A percentile compares a stretch with the other conserved stretches of the same genome.
Conservation (phyloP, 2,888 invertebrate species). For the Microchrysa polita region DNA sequence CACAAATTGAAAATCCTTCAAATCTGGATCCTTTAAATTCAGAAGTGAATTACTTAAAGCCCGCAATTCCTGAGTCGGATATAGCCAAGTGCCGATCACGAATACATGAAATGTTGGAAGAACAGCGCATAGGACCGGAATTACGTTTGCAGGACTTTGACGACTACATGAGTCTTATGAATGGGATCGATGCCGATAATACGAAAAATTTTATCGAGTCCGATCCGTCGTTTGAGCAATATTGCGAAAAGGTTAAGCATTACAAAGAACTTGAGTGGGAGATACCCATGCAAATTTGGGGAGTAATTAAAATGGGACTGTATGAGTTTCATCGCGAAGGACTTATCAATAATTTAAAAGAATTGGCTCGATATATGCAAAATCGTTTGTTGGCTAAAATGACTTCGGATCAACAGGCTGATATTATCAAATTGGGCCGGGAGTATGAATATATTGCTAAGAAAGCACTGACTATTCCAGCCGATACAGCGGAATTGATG, state of each 20-base stretch:
- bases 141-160: constrained; percentile 81
- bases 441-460: constrained; percentile 85
- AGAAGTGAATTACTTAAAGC: constrained; percentile 62
- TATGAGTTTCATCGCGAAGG: constrained; percentile 86
- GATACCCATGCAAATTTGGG: constrained; percentile 68
- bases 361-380: constrained; percentile 74
- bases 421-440: constrained; percentile 83
- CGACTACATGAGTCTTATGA: constrained; percentile 78
- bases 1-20: constrained; percentile 81
- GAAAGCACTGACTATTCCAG: constrained; percentile 80
- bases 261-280: constrained; percentile 72
- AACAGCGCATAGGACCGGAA: constrained; percentile 79
- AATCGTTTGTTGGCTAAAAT: constrained; percentile 77
- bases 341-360: constrained; percentile 76
- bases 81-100: constrained; percentile 71
- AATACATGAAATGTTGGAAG: constrained; percentile 73
- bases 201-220: constrained; percentile 75
- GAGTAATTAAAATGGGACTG: constrained; percentile 80
- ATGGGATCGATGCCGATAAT: constrained; percentile 69
- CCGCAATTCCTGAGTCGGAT: constrained; percentile 77
- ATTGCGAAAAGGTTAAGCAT: constrained; percentile 69
- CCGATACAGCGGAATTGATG: constrained; percentile 87
- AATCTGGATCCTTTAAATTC: constrained; percentile 59
- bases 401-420: constrained; percentile 81
- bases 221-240: constrained; percentile 73